phyloP scores from a whole-genome alignment of 2,797 vertebrate genomes.

The Cryptoblepharus egeriae region DNA sequence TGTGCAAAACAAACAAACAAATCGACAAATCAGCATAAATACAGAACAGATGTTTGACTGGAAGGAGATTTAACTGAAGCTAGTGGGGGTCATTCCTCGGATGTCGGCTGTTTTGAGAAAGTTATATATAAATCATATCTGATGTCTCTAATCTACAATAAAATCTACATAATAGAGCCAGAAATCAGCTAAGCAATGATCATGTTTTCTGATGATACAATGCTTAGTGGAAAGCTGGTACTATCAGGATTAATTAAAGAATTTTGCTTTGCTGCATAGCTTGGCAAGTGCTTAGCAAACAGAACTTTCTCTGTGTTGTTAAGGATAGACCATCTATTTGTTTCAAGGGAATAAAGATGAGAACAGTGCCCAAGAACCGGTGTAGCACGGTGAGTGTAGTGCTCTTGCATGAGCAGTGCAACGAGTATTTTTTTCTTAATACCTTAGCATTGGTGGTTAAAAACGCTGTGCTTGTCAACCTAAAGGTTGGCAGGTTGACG shows the following conservation, averaged over 20 bases:
- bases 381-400: not conserved
- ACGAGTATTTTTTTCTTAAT: not conserved
- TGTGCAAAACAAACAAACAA: conserved; percentile 60
- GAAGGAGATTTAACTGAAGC: conserved; percentile 55
- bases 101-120: conserved; percentile 58
- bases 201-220: conserved; percentile 55
- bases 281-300: conserved; percentile 42
- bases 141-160: conserved; percentile 58
- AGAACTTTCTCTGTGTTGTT: not conserved
- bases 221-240: conserved; percentile 22
- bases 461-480: too few species aligned
- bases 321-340: conserved; percentile 21
- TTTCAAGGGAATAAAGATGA: not conserved
- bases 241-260: conserved; percentile 61
- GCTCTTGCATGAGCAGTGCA: not conserved
- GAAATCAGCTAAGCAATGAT: conserved; percentile 60
- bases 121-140: conserved; percentile 48
- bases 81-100: conserved; percentile 57
- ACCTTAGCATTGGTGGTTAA: too few species aligned
- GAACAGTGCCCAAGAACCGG: not conserved
- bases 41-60: conserved; percentile 70
- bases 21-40: conserved; percentile 69
- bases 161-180: conserved; percentile 58
- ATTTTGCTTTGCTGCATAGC: conserved; percentile 49
- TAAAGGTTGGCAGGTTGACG: too few species aligned